Percentiles rank a stretch among this genome's conserved stretches.
Evolutionary conservation across 2,113 vertebrate species (phyloP).

Genomic region (Tragelaphus imberbis): DNA sequence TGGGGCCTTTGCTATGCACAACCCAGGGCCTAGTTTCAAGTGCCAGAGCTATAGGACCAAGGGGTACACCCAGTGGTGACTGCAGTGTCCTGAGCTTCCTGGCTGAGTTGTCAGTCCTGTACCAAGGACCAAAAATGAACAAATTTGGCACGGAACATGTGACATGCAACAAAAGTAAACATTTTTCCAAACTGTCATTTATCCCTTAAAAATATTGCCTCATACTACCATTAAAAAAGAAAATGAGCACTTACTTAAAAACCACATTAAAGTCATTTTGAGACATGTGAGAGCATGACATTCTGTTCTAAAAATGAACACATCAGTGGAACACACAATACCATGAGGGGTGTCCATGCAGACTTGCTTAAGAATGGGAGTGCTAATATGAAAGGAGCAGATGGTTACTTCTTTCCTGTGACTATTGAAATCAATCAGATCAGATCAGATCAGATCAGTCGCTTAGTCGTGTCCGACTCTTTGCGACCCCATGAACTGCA

Average conservation of each 20-base stretch:
- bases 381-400: neutral
- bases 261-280: slow-evolving; percentile 43
- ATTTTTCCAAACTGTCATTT: neutral
- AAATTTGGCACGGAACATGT: neutral
- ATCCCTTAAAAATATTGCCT: slow-evolving; percentile 33
- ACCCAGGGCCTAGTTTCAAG: neutral
- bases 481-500: too few species aligned
- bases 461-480: too few species aligned
- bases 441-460: too few species aligned
- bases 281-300: slow-evolving; percentile 27
- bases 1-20: neutral
- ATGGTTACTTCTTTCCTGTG: neutral
- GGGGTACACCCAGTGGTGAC: neutral
- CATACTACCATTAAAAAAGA: slow-evolving; percentile 34
- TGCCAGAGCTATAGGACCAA: neutral
- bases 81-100: neutral
- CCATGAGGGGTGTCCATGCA: neutral
- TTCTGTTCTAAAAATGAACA: slow-evolving; percentile 34
- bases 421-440: too few species aligned
- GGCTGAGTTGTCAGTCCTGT: neutral
- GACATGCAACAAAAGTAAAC: slow-evolving; percentile 7
- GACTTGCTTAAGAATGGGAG: neutral
- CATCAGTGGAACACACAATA: neutral
- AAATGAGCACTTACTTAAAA: slow-evolving; percentile 47
- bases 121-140: neutral